phyloP scores from a whole-genome alignment of 2,888 invertebrate genomes.

The Rambutsinella grinnellia region DNA sequence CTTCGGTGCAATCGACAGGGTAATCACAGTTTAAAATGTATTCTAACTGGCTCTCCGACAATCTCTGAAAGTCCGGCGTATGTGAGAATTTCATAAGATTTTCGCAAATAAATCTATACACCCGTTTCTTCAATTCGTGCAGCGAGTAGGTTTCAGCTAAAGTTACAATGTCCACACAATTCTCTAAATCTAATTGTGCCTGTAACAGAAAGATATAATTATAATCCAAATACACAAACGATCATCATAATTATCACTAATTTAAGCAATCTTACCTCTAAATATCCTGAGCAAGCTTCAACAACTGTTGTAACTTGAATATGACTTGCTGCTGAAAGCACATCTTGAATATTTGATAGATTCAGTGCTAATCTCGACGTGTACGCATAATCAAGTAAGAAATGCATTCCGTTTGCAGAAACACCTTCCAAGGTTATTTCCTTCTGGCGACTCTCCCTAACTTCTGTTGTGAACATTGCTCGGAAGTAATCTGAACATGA shows the following conservation, averaged over 20 bases:
- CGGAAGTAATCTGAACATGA: constrained; percentile 82
- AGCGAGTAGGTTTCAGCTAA: constrained; percentile 79
- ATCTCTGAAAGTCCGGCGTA: constrained; percentile 74
- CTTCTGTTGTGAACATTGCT: constrained; percentile 80
- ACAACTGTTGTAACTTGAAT: constrained; percentile 78
- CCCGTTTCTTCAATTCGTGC: constrained; percentile 73
- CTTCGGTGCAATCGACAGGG: constrained; percentile 79
- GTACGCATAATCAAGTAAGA: constrained; percentile 79
- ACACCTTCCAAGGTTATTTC: constrained; percentile 78
- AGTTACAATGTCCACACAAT: constrained; percentile 79
- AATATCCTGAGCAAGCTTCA: constrained; percentile 77
- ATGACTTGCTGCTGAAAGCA: constrained; percentile 79
- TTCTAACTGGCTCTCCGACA: constrained; percentile 75
- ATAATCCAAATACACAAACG: constrained; percentile 5
- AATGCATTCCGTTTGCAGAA: constrained; percentile 76
- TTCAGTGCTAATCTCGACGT: constrained; percentile 76
- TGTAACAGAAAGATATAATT: constrained; percentile 65
- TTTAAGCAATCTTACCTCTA: constrained; percentile 68
- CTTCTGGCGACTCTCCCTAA: constrained; percentile 77
- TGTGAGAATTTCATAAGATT: constrained; percentile 75
- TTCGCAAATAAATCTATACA: constrained; percentile 77
- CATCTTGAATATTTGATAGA: constrained; percentile 77
- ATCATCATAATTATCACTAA: neutral
- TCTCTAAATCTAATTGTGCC: constrained; percentile 78
- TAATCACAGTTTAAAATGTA: constrained; percentile 76